Percentiles rank a stretch among this genome's conserved stretches.
These are phyloP conservation scores for Mus caroli DNA, from an alignment of 2,797 vertebrate species.

Conservation along the genomic window DNA sequence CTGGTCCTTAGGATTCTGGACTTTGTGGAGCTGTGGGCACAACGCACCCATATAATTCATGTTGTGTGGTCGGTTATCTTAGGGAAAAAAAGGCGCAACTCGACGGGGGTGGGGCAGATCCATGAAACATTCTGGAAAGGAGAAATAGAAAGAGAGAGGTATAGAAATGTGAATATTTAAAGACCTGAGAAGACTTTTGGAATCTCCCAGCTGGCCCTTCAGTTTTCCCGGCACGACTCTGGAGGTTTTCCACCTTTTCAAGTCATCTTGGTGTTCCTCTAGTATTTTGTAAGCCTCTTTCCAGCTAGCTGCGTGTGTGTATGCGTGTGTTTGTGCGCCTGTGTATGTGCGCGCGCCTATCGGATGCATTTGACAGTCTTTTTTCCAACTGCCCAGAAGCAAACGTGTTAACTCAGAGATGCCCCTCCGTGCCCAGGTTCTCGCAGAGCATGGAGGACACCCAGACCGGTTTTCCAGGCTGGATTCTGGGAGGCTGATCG, in stretches of 20 bases:
- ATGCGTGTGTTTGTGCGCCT: background rate
- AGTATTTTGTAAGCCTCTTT: conserved; percentile 61
- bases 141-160: background rate
- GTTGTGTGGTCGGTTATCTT: conserved; percentile 62
- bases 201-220: conserved; percentile 8
- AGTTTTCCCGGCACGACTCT: conserved; percentile 30
- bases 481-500: conserved; percentile 42
- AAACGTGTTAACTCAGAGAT: conserved; percentile 71
- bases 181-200: conserved; percentile 60
- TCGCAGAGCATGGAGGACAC: conserved; percentile 53
- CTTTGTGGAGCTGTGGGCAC: conserved; percentile 59
- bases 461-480: conserved; percentile 54
- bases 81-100: conserved; percentile 49
- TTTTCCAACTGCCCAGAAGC: conserved; percentile 77
- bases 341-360: conserved; percentile 30
- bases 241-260: conserved; percentile 47
- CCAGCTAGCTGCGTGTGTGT: conserved; percentile 36
- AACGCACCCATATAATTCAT: conserved; percentile 66
- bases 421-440: conserved; percentile 69
- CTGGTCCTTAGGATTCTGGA: conserved; percentile 69
- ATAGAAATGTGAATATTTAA: conserved; percentile 21
- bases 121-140: conserved; percentile 67
- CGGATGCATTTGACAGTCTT: conserved; percentile 77
- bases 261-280: conserved; percentile 68
- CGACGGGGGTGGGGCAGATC: conserved; percentile 78